Evolutionary conservation across 2,797 vertebrate species (phyloP), one percentile per base, ranked within the genome.

Genomic region (Chrysocyon brachyurus): DNA sequence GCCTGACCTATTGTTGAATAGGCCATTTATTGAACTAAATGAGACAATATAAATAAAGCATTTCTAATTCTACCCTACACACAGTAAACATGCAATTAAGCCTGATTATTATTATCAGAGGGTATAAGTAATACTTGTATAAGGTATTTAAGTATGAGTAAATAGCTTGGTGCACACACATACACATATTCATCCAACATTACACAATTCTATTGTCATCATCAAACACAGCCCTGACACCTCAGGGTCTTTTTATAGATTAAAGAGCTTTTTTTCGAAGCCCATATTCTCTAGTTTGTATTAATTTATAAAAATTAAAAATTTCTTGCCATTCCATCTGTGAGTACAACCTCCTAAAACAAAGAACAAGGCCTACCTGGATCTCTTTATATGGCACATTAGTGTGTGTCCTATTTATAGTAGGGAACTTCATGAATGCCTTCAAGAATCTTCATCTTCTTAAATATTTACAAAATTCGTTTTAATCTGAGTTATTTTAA

Each of bases 381-480:
- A 11, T 52, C 16, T 68, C 33, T 61, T 88, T 46, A 73, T 52
- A 7, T 36, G 14, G 6, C 73, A 66, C 12, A 4, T 66, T 61
- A 24, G 11, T 52, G 11, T 52, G 40, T 66, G 26, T 5, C 36
- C n/a, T 36, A n/a, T 52, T 66, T 46, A 68, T 49, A 92, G 24
- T 11, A 49, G 31, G 6, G 59, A 84, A 73, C 12, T 93, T 79
- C 24, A 3, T 52, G 31, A 49, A 61, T 54, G 11, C 21, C 14
- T 85, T 89, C 77, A 6, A 82, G 90, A 72, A 59, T 64, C 73
- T 52, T 63, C 17, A 57, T 73, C 46, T 87, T 64, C 40, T 81
- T 33, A 79, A 63, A 85, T 88, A 72, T 81, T 86, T 91, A 54
- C 59, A 70, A 96, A 95, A 88, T 73, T 10, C 40, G 11, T 26